Evolutionary conservation across 2,888 invertebrate genomes (phyloP), one percentile per base, ranked within the genome.

Genomic region (Hypselothyrea guttata): DNA sequence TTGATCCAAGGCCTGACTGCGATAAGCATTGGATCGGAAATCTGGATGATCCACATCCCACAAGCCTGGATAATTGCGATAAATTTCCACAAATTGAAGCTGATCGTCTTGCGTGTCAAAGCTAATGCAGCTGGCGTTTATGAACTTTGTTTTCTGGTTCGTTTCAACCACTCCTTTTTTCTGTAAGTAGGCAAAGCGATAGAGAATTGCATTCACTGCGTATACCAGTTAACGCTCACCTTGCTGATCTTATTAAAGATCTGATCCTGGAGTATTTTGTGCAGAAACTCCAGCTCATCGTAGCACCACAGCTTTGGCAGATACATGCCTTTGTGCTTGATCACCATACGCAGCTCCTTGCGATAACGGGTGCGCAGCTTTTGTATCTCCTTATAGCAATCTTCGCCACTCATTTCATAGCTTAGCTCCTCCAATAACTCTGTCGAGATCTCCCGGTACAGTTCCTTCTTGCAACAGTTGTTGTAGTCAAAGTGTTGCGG

Each of bases 21-120:
- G 86, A 64, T 83, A 87, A 0, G 78, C 75, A 56, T 73, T 76
- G 2, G 88, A 88, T 7, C 87, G 85, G 41, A 77, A 87, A 51
- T 87, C 87, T 0, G 88, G 88, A 68, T 87, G 88, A 61, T 87
- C 87, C 1, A 87, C 88, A 58, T 87, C 83, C 87, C 87, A 87
- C 0, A 87, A 51, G 0, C 83, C 81, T 0, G 78, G 68, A 57
- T 84, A 84, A 16, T 82, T 83, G 30, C 74, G 73, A 57, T 87
- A 87, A 38, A 87, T 84, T 42, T 87, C 88, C 27, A 87, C 84
- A 11, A 87, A 87, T 56, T 86, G 82, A 18, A 84, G 51, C 33
- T 86, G 82, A 27, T 86, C 76, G 2, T 85, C 77, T 7, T 63
- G 51, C 2, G 55, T 61, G 34, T 53, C 42, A 5, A 88, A 88